A percentile compares a stretch with the other conserved stretches of the same genome.
Conservation (phyloP, 2,113 vertebrate species). For the Aegotheles bennettii region DNA sequence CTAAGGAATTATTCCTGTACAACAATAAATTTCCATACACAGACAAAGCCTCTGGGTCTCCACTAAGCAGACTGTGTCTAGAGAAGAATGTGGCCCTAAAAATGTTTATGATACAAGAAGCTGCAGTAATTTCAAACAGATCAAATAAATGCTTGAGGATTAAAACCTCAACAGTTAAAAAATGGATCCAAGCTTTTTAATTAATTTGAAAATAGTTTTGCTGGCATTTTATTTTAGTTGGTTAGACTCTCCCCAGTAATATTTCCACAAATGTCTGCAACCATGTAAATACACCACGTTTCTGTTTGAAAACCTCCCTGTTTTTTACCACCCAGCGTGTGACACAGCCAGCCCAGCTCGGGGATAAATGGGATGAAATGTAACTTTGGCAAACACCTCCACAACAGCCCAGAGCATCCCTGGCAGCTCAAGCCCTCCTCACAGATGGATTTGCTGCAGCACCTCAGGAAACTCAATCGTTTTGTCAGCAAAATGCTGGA, state of each 20-base stretch:
- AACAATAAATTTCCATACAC: not conserved
- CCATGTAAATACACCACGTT: slow-evolving; percentile 13
- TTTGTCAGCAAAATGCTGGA: slow-evolving; percentile 5
- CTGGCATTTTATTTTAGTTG: not conserved
- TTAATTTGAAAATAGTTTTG: slow-evolving; percentile 32
- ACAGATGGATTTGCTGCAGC: not conserved
- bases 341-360: not conserved
- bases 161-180: not conserved
- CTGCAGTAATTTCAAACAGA: slow-evolving; percentile 6
- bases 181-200: not conserved
- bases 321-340: slow-evolving; percentile 27
- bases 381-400: not conserved
- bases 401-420: not conserved
- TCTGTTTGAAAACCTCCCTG: slow-evolving; percentile 24
- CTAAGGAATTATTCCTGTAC: not conserved
- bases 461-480: not conserved
- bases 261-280: slow-evolving; percentile 6
- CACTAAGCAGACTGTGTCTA: not conserved
- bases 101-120: slow-evolving; percentile 32
- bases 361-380: slow-evolving; percentile 10
- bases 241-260: not conserved
- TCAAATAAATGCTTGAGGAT: slow-evolving; percentile 5
- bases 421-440: not conserved
- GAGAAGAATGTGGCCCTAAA: not conserved
- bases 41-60: not conserved